These are phyloP conservation scores for Azemiops feae DNA, from an alignment of 2,113 vertebrate species.

Conservation along the genomic window DNA sequence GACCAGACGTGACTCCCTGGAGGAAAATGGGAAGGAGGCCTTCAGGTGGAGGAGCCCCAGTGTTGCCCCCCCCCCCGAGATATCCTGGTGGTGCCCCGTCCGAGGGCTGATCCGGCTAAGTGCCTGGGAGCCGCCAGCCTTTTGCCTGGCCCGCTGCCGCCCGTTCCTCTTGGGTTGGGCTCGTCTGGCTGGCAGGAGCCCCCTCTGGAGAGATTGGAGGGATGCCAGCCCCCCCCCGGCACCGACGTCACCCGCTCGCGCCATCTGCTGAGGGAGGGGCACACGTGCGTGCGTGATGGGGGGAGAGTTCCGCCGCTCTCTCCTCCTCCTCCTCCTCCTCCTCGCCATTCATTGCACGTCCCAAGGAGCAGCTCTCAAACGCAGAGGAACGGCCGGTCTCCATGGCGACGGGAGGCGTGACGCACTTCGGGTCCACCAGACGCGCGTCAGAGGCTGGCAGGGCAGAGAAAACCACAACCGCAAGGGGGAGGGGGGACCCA, in stretches of 20 bases:
- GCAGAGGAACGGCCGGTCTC: neutral
- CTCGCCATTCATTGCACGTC: neutral
- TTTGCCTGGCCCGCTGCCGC: neutral
- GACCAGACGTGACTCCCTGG: neutral
- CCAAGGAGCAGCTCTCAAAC: neutral
- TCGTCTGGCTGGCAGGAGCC: neutral
- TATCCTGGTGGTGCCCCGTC: neutral
- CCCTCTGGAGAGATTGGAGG: neutral
- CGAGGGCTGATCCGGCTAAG: neutral
- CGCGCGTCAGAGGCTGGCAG: neutral
- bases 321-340: neutral
- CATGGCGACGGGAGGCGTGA: neutral
- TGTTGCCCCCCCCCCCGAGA: neutral
- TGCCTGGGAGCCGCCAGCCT: neutral
- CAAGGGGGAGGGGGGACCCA: neutral
- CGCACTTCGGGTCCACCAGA: neutral
- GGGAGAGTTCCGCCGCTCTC: neutral
- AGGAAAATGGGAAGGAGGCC: neutral
- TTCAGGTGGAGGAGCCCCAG: neutral
- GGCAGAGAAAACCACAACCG: neutral
- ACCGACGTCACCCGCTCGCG: neutral
- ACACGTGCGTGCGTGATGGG: neutral
- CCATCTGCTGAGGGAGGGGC: neutral
- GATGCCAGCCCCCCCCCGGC: neutral
- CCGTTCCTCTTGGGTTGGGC: neutral